A percentile compares a stretch with the other conserved stretches of the same genome.
Evolutionary conservation across 2,113 vertebrate species (phyloP).

Genomic region (Tachycineta bicolor): DNA sequence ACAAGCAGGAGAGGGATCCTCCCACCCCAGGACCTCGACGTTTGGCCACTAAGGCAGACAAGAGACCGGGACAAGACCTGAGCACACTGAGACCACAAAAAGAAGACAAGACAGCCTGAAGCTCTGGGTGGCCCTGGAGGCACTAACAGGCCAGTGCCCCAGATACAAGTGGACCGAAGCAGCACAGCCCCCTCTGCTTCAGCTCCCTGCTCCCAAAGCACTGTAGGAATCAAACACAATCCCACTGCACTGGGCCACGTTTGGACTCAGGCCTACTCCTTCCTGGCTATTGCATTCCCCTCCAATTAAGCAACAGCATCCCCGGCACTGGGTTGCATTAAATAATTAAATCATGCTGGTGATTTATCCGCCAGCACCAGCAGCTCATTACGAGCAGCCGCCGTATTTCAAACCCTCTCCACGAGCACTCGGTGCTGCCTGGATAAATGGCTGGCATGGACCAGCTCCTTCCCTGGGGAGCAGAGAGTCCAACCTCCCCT

Average conservation of each 20-base stretch:
- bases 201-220: neutral
- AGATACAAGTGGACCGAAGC: accelerated
- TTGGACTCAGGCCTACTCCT: neutral
- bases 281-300: conserved; percentile 26
- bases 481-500: conserved; percentile 11
- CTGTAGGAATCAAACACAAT: neutral
- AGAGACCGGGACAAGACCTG: neutral
- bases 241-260: neutral
- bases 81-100: neutral
- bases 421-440: neutral
- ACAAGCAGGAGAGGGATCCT: neutral
- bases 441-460: conserved; percentile 56
- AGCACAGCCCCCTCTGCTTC: neutral
- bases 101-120: neutral
- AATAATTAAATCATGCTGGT: conserved; percentile 42
- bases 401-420: conserved; percentile 38
- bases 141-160: neutral
- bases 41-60: neutral
- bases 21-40: neutral
- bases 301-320: conserved; percentile 44
- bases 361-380: conserved; percentile 60
- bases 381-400: conserved; percentile 58
- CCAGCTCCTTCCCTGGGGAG: conserved; percentile 14
- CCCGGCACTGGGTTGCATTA: conserved; percentile 46
- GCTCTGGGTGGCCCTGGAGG: neutral